Percentiles rank a stretch among this genome's conserved stretches.
Conservation (phyloP, 2,797 vertebrate genomes). For the Malurus splendens region DNA sequence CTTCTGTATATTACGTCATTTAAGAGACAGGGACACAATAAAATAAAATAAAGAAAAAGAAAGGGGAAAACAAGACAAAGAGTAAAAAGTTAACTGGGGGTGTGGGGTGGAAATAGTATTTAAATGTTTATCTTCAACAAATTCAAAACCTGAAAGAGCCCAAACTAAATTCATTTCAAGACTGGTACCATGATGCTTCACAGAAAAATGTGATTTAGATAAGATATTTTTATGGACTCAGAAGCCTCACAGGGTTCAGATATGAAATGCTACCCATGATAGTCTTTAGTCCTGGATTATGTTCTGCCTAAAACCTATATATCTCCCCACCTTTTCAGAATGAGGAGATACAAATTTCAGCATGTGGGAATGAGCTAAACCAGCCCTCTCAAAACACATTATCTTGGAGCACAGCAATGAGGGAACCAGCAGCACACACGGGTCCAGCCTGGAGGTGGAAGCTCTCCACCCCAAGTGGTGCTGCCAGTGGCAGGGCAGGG, state of each 20-base stretch:
- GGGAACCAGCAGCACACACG: background rate
- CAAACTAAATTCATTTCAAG: background rate
- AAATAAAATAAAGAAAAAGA: background rate
- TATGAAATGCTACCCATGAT: background rate
- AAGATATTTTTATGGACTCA: background rate
- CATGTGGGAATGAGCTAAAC: background rate
- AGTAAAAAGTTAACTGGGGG: background rate
- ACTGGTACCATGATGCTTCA: background rate
- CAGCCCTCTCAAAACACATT: background rate
- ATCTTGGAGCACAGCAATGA: background rate
- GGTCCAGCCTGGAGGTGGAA: background rate
- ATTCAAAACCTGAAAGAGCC: background rate
- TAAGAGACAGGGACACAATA: constrained; percentile 5
- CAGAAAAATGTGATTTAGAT: background rate
- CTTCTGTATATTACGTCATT: background rate
- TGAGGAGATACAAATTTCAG: background rate
- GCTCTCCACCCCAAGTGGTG: background rate
- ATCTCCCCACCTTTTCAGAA: background rate
- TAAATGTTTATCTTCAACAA: background rate
- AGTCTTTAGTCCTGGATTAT: background rate
- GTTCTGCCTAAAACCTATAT: background rate
- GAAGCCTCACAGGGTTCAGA: background rate
- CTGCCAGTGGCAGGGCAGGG: rapidly evolving
- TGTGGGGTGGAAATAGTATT: rapidly evolving
- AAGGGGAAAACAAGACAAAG: background rate